These are phyloP conservation scores for Triplophysa tibetana DNA, from an alignment of 2,113 vertebrate genomes.

Conservation along the genomic window DNA sequence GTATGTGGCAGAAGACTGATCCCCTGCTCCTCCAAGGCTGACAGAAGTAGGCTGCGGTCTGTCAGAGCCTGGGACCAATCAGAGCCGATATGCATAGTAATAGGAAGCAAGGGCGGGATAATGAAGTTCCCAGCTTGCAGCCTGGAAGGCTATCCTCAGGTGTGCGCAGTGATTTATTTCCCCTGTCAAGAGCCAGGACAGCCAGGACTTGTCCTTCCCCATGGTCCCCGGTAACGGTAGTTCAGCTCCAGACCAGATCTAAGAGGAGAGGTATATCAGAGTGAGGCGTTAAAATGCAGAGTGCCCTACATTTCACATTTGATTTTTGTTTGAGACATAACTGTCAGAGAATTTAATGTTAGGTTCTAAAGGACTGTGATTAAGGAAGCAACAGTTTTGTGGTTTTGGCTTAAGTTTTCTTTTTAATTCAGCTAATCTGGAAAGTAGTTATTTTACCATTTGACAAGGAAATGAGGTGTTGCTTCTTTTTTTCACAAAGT, in stretches of 20 bases:
- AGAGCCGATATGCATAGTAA: slow-evolving; percentile 95
- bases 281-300: slow-evolving; percentile 65
- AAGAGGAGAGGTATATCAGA: slow-evolving; percentile 51
- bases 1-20: slow-evolving; percentile 81
- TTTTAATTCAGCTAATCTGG: slow-evolving; percentile 10
- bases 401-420: slow-evolving; percentile 19
- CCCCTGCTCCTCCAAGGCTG: slow-evolving; percentile 79
- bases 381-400: background rate
- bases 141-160: slow-evolving; percentile 96
- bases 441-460: slow-evolving; percentile 5
- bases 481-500: background rate
- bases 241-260: slow-evolving; percentile 64
- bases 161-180: slow-evolving; percentile 98
- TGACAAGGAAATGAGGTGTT: background rate
- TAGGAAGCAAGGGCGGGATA: slow-evolving; percentile 94
- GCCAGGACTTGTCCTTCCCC: slow-evolving; percentile 93
- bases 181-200: slow-evolving; percentile 97
- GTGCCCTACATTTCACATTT: slow-evolving; percentile 55
- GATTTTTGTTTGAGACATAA: slow-evolving; percentile 39
- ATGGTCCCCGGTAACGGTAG: slow-evolving; percentile 80
- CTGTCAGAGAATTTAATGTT: slow-evolving; percentile 36
- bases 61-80: slow-evolving; percentile 82
- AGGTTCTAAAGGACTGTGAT: slow-evolving; percentile 13
- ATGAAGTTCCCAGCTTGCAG: slow-evolving; percentile 99
- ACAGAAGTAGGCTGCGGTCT: slow-evolving; percentile 91